Percentiles rank a stretch among this genome's conserved stretches.
Conservation (phyloP, 2,888 invertebrate species). For the Schrankia costaestrigalis region DNA sequence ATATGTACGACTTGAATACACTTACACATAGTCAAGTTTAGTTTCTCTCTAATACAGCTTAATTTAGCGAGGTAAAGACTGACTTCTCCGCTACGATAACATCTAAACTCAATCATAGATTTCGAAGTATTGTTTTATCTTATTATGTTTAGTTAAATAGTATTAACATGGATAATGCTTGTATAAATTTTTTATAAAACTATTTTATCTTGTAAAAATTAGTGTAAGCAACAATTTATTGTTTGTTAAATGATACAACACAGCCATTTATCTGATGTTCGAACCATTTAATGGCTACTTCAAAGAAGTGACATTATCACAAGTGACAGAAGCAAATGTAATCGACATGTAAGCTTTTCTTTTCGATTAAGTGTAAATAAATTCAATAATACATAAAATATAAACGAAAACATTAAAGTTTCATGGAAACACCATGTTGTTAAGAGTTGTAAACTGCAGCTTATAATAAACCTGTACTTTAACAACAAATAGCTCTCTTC, state of each 20-base stretch:
- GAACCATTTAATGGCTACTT: constrained; percentile 49
- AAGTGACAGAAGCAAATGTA: constrained; percentile 32
- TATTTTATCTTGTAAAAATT: constrained; percentile 55
- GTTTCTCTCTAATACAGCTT: constrained; percentile 42
- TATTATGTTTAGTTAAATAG: constrained; percentile 26
- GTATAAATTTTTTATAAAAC: constrained; percentile 52
- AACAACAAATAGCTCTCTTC: constrained; percentile 27
- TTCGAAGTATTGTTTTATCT: constrained; percentile 29
- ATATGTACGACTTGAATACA: constrained; percentile 44
- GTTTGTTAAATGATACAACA: constrained; percentile 38
- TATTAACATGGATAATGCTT: constrained; percentile 40
- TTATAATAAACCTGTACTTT: constrained; percentile 70
- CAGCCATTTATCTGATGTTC: constrained; percentile 34
- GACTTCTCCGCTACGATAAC: constrained; percentile 61
- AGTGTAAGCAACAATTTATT: constrained; percentile 31
- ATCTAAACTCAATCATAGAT: constrained; percentile 37
- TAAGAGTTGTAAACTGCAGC: constrained; percentile 73
- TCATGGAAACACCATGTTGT: constrained; percentile 73
- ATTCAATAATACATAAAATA: constrained; percentile 45
- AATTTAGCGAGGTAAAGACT: constrained; percentile 77
- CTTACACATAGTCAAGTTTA: constrained; percentile 65
- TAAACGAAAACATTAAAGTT: constrained; percentile 54
- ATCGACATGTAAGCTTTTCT: constrained; percentile 39
- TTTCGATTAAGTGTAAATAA: constrained; percentile 54
- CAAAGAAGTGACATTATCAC: constrained; percentile 57